A percentile compares a stretch with the other conserved stretches of the same genome.
Conservation (phyloP, 2,797 vertebrate species). For the Thunnus albacares region DNA sequence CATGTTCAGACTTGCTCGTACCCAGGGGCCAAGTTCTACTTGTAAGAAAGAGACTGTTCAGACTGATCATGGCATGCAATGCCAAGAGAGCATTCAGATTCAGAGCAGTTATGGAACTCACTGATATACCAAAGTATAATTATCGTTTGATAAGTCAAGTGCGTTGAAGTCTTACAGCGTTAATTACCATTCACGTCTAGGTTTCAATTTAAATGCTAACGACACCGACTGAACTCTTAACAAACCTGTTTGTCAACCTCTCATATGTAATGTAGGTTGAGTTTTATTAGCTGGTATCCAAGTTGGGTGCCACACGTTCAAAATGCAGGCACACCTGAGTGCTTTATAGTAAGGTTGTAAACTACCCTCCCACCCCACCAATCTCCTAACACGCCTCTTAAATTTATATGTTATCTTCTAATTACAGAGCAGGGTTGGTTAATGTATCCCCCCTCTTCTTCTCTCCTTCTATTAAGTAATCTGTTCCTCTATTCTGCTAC, state of each 20-base stretch:
- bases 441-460: conserved; percentile 52
- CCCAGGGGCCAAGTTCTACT: conserved; percentile 47
- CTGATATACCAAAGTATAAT: conserved; percentile 5
- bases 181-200: not conserved
- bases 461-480: conserved; percentile 24
- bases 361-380: not conserved
- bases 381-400: conserved; percentile 42
- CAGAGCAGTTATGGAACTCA: not conserved
- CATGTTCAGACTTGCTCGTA: conserved; percentile 73
- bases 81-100: conserved; percentile 15
- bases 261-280: conserved; percentile 14
- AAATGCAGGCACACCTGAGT: conserved; percentile 23
- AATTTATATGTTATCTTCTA: conserved; percentile 71
- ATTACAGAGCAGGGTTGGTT: conserved; percentile 63
- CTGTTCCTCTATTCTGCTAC: conserved; percentile 22
- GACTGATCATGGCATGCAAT: not conserved
- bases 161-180: conserved; percentile 1
- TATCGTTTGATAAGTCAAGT: not conserved
- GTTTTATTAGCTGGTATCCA: conserved; percentile 34
- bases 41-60: conserved; percentile 58
- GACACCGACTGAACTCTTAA: not conserved
- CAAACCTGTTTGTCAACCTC: conserved; percentile 60
- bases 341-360: conserved; percentile 36
- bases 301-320: conserved; percentile 15
- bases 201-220: conserved; percentile 52